phyloP scores from a whole-genome alignment of 2,888 invertebrate species.

The Parnassius orleans region DNA sequence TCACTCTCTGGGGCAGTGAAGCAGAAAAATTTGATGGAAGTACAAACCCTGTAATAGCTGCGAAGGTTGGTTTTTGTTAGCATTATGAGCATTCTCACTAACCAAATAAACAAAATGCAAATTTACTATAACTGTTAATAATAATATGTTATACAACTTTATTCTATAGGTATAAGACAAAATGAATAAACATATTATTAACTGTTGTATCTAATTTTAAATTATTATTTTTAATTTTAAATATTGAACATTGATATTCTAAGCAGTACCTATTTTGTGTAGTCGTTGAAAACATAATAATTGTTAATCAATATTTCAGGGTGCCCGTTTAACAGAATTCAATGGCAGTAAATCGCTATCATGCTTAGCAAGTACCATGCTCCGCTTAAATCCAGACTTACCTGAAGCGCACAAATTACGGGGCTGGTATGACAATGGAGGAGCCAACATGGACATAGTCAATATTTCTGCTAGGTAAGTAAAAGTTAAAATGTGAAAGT shows the following conservation, averaged over 20 bases:
- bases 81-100: too few relatives aligned
- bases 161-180: background rate
- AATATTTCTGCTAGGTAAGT: conserved; percentile 84
- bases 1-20: conserved; percentile 95
- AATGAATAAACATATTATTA: background rate
- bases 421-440: conserved; percentile 95
- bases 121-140: too few relatives aligned
- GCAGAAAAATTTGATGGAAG: conserved; percentile 91
- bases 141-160: background rate
- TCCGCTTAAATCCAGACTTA: conserved; percentile 94
- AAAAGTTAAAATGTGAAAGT: too few relatives aligned
- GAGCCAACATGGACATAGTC: conserved; percentile 81
- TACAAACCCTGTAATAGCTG: conserved; percentile 89
- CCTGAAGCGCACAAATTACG: conserved; percentile 91
- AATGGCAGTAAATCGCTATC: conserved; percentile 89
- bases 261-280: too few relatives aligned
- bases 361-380: conserved; percentile 78
- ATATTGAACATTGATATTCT: too few relatives aligned
- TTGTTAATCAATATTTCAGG: conserved; percentile 47
- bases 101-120: too few relatives aligned
- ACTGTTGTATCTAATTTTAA: too few relatives aligned
- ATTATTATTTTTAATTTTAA: too few relatives aligned
- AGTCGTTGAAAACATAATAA: too few relatives aligned
- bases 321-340: conserved; percentile 92
- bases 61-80: conserved; percentile 79